Evolutionary conservation across 1,140 invertebrate species (phyloP), one percentile per base, ranked within the genome.

Genomic region (Aphis craccivora): DNA sequence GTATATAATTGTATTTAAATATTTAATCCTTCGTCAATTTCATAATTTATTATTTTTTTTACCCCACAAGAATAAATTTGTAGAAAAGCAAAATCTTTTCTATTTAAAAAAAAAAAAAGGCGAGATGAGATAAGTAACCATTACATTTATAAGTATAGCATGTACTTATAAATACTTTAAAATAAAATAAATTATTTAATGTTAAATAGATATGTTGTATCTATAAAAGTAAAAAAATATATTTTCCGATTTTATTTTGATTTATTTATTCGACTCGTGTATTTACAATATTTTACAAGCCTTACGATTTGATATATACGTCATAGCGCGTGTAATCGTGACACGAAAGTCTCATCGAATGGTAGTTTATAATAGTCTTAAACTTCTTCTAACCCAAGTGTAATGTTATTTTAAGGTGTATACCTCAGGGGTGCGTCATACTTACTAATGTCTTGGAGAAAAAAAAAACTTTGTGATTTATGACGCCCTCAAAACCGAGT

Each of bases 381-480:
- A 92, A 92, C 45, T 92, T 84, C 48, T 2, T n/a, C 35, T 23
- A 51, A 51, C 76, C 81, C 76, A 53, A 92, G 91, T 92, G 81
- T 84, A 92, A 92, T 92, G 91, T 92, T 84, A 92, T 92, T 92
- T 92, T 84, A 43, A 20, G 35, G 81, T 93, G 91, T 84, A 83
- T 86, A 84, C 81, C 91, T 86, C 20, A n/a, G 37, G 81, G 48
- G 81, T 53, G 48, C 48, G 48, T 43, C 81, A 51, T 93, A 84
- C 91, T 93, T 81, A 81, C 90, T 83, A 91, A 92, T 92, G 81
- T 86, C 91, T 86, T 40, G 35, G 48, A 6, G 14, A 55, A 84
- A 86, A 92, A 67, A 81, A 93, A 90, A 93, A 93, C 67, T 93
- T 93, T 86, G 45, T 93, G 91, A 93, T 93, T 93, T 93, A 93